These are phyloP conservation scores for Umimayanthus chanpuru DNA, from an alignment of 92 coral and sea anemone genomes.

Conservation along the genomic window DNA sequence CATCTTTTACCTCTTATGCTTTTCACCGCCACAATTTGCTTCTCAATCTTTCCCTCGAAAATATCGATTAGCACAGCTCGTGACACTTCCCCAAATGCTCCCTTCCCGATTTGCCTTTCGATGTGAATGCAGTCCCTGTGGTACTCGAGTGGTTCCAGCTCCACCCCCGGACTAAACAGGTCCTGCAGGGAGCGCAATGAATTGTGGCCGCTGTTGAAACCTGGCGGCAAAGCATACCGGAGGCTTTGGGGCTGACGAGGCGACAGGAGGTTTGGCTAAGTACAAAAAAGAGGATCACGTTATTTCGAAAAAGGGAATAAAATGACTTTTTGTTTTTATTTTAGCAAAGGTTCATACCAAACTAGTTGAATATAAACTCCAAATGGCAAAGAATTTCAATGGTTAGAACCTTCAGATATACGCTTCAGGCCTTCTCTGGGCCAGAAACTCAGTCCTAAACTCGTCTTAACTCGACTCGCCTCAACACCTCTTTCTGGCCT, in stretches of 20 bases:
- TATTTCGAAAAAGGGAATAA: background rate
- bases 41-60: slow-evolving; percentile 32
- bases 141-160: slow-evolving; percentile 21
- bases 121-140: slow-evolving; percentile 44
- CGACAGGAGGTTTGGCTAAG: slow-evolving; percentile 22
- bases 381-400: too few species aligned
- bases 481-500: too few species aligned
- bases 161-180: slow-evolving; percentile 28
- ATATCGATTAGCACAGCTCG: slow-evolving; percentile 39
- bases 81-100: slow-evolving; percentile 40
- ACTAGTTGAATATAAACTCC: too few species aligned
- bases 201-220: slow-evolving; percentile 35
- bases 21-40: slow-evolving; percentile 33
- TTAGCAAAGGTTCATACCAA: too few species aligned
- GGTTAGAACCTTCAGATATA: too few species aligned
- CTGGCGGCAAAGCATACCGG: slow-evolving; percentile 36
- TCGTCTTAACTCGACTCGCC: too few species aligned
- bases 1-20: slow-evolving; percentile 17
- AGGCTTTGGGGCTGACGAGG: slow-evolving; percentile 14
- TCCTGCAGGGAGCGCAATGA: slow-evolving; percentile 36
- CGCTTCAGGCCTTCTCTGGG: too few species aligned
- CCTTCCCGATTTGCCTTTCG: slow-evolving; percentile 39
- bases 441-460: too few species aligned
- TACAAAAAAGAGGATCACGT: background rate
- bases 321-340: too few species aligned